phyloP scores from a whole-genome alignment of 2,888 invertebrate species.

The Plagodis pulveraria region DNA sequence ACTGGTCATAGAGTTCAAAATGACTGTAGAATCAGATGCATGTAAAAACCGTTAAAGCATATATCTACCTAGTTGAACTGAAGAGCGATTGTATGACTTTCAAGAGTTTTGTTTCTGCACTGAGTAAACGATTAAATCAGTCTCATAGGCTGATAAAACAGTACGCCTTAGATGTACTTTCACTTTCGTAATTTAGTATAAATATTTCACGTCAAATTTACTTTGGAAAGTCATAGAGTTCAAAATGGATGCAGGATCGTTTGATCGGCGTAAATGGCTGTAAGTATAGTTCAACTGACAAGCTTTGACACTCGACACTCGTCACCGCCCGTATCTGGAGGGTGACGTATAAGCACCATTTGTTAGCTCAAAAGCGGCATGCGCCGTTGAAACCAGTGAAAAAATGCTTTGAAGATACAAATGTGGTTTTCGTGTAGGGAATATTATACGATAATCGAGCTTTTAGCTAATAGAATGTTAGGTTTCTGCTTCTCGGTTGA shows the following conservation, averaged over 20 bases:
- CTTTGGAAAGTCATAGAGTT: neutral
- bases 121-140: neutral
- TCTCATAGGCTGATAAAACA: too few species aligned
- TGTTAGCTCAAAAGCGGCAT: conserved; percentile 57
- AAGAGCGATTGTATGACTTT: neutral
- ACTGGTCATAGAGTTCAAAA: conserved; percentile 48
- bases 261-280: conserved; percentile 39
- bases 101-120: neutral
- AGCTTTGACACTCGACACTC: conserved; percentile 67
- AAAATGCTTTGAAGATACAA: conserved; percentile 31
- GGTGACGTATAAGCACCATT: conserved; percentile 69
- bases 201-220: neutral
- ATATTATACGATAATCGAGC: conserved; percentile 9
- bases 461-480: conserved; percentile 14
- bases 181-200: too few species aligned
- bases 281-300: conserved; percentile 60
- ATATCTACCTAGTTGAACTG: neutral
- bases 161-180: too few species aligned
- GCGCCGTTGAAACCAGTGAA: conserved; percentile 48
- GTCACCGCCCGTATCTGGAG: conserved; percentile 60
- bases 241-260: neutral
- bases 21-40: conserved; percentile 22
- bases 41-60: neutral
- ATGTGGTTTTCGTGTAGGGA: conserved; percentile 20
- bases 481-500: neutral